These are phyloP conservation scores for Ciconia boyciana DNA, from an alignment of 2,113 vertebrate genomes.

Conservation along the genomic window DNA sequence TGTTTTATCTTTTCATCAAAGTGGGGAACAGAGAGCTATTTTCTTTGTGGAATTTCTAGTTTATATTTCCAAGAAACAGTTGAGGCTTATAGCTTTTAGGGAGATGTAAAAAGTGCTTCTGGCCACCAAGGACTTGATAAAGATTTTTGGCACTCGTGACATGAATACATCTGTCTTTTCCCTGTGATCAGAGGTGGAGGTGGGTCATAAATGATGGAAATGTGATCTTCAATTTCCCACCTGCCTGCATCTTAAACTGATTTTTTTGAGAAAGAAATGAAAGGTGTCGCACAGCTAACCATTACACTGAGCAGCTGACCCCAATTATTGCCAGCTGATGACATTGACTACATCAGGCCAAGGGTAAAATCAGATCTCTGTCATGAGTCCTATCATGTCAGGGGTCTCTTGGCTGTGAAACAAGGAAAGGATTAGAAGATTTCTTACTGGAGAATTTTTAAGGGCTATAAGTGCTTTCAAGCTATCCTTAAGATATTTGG, in stretches of 20 bases:
- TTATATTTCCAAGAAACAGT: background rate
- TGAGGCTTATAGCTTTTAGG: background rate
- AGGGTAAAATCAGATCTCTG: background rate
- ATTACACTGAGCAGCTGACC: background rate
- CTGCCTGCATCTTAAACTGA: background rate
- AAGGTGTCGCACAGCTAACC: background rate
- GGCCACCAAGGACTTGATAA: background rate
- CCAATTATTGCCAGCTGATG: background rate
- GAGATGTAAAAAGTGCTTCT: background rate
- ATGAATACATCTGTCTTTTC: background rate
- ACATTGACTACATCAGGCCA: background rate
- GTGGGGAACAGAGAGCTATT: background rate
- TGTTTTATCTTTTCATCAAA: background rate
- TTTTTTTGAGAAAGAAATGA: background rate
- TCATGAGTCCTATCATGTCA: fast-evolving
- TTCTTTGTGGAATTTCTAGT: background rate
- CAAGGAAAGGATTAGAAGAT: background rate
- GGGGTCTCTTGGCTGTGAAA: background rate
- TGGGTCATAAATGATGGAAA: background rate
- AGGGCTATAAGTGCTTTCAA: background rate
- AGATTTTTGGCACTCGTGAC: background rate
- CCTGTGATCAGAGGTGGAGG: background rate
- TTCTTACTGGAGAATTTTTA: background rate
- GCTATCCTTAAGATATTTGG: background rate
- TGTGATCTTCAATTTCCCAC: background rate